Conservation (phyloP, 1,140 invertebrate genomes). For the Drosophila prosaltans region DNA sequence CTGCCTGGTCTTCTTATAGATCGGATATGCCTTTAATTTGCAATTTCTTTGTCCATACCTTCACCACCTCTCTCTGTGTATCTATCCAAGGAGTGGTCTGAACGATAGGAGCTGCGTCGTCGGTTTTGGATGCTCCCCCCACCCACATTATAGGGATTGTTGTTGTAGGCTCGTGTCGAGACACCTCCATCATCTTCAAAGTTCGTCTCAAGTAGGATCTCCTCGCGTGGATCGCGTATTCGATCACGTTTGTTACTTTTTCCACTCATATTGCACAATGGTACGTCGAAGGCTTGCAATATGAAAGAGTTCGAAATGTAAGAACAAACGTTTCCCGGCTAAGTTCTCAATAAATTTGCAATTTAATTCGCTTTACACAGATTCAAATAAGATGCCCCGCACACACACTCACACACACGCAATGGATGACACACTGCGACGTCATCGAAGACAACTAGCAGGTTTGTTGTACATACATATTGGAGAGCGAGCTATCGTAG, state of each 20-base stretch:
- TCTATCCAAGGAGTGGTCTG: conserved; percentile 80
- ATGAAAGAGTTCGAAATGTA: background rate
- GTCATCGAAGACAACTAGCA: conserved; percentile 8
- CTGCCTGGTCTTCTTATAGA: background rate
- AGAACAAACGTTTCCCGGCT: background rate
- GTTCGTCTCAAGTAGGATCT: conserved; percentile 82
- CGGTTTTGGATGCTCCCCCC: conserved; percentile 58
- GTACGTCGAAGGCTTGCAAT: conserved; percentile 27
- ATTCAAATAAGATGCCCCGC: background rate
- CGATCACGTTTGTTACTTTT: conserved; percentile 74
- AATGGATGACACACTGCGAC: conserved; percentile 14
- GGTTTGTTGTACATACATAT: background rate
- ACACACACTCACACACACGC: conserved; percentile 6
- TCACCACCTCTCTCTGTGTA: conserved; percentile 78
- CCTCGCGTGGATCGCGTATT: conserved; percentile 78
- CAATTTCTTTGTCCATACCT: conserved; percentile 76
- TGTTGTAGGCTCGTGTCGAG: conserved; percentile 79
- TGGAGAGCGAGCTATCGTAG: background rate
- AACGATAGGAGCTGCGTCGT: conserved; percentile 68
- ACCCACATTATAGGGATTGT: conserved; percentile 65
- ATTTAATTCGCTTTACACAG: conserved; percentile 4
- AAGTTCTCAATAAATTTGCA: conserved; percentile 12
- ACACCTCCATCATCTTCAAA: conserved; percentile 82
- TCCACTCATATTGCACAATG: conserved; percentile 59
- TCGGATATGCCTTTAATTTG: conserved; percentile 15